These are phyloP conservation scores for Sinonovacula constricta DNA, from an alignment of 1,140 invertebrate genomes.

Conservation along the genomic window DNA sequence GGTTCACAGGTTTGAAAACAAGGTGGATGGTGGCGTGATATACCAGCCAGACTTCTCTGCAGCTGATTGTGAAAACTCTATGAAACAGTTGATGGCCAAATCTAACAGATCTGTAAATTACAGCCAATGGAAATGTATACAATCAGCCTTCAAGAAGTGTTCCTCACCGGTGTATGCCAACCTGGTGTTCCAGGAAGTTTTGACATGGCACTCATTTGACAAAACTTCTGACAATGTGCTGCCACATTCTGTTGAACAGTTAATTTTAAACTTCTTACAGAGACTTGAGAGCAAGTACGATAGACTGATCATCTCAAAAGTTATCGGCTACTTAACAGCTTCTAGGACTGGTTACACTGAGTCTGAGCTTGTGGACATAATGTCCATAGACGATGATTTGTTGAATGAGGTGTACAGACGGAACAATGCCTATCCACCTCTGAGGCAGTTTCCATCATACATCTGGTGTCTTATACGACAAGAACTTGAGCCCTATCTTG, in stretches of 20 bases:
- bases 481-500: conserved; percentile 97
- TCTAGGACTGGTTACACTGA: conserved; percentile 70
- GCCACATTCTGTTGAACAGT: conserved; percentile 52
- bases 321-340: conserved; percentile 80
- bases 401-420: conserved; percentile 59
- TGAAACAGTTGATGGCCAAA: conserved; percentile 62
- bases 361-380: conserved; percentile 72
- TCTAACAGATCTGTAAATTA: conserved; percentile 83
- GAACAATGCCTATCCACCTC: conserved; percentile 52
- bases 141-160: conserved; percentile 61
- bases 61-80: conserved; percentile 63
- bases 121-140: conserved; percentile 67
- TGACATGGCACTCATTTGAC: conserved; percentile 65
- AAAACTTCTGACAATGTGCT: conserved; percentile 38
- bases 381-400: conserved; percentile 74
- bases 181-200: conserved; percentile 58
- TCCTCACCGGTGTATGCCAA: conserved; percentile 62
- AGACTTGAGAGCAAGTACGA: conserved; percentile 67
- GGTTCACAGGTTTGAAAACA: conserved; percentile 60
- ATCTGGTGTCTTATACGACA: conserved; percentile 82
- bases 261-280: conserved; percentile 62
- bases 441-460: conserved; percentile 65
- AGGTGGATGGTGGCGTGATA: conserved; percentile 57
- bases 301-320: conserved; percentile 54
- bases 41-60: conserved; percentile 59